phyloP scores from a whole-genome alignment of 2,113 vertebrate genomes.

The Litocranius walleri region DNA sequence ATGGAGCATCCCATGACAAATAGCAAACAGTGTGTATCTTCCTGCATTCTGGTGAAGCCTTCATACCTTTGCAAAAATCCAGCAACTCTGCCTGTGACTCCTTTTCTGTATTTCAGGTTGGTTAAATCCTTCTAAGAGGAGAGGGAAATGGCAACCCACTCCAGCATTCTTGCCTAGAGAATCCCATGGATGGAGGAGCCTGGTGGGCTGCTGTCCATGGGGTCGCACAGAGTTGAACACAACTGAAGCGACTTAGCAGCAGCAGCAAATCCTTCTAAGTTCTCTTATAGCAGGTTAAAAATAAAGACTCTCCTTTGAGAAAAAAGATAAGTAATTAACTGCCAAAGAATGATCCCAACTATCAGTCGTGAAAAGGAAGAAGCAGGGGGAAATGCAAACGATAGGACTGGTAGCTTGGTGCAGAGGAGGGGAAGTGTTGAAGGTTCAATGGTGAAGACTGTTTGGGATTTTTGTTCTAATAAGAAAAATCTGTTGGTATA shows the following conservation, averaged over 20 bases:
- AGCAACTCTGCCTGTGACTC: not conserved
- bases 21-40: not conserved
- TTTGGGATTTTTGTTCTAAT: not conserved
- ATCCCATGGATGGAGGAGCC: not conserved
- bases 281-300: not conserved
- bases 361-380: not conserved
- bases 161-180: not conserved
- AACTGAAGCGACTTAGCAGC: not conserved
- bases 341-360: not conserved
- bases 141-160: not conserved
- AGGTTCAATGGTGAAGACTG: not conserved
- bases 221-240: accelerated
- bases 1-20: not conserved
- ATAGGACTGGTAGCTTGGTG: not conserved
- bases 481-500: not conserved
- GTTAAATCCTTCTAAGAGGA: not conserved
- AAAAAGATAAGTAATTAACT: not conserved
- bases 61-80: not conserved
- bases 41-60: not conserved
- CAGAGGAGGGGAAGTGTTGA: not conserved
- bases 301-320: not conserved
- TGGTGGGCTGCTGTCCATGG: not conserved
- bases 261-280: not conserved
- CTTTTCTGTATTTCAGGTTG: not conserved
- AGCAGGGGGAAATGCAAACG: not conserved